Evolutionary conservation across 2,113 vertebrate species (phyloP), one percentile per base, ranked within the genome.

Genomic region (Percopsis transmontana): DNA sequence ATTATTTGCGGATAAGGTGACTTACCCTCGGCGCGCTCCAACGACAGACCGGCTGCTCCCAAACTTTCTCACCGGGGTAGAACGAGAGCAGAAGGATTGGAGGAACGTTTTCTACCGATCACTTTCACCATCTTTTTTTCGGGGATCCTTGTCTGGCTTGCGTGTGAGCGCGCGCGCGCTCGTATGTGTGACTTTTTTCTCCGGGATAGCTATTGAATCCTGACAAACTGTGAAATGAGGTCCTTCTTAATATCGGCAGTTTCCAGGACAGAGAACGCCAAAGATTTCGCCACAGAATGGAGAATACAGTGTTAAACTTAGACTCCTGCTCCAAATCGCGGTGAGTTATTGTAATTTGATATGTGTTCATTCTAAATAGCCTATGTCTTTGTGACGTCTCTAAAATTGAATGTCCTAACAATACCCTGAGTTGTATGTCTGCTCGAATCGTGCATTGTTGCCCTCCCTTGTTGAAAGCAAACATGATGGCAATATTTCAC

Each of bases 51-150:
- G 59, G 53, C 77, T 54, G 56, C 66, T 55, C 23, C 56, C 53
- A 83, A 92, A 93, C 87, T 91, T 92, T 84, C 21, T 66, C 74
- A 53, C 53, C 61, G 89, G 76, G 81, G 65, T 64, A 77, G 69
- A 77, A 68, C 68, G 73, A 61, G 58, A 66, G 27, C 27, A 6
- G 27, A 33, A 7, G 27, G 27, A 33, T 7, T 33, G 27, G 27
- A 33, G 27, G 27, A 33, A 4, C 27, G 27, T 56, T 45, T 5
- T 24, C 21, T 33, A 2, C 62, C 42, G 5, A 47, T n/a, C 68
- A 51, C 84, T 74, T 62, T 62, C 12, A 6, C 42, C 39, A 39
- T 23, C 48, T 71, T 64, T 68, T 54, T 75, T 57, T 33, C 3
- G 65, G 38, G 77, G 71, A 85, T 72, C 51, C 42, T 15, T 24